Conservation (phyloP, 2,888 invertebrate genomes). For the Petrolisthes manimaculis region DNA sequence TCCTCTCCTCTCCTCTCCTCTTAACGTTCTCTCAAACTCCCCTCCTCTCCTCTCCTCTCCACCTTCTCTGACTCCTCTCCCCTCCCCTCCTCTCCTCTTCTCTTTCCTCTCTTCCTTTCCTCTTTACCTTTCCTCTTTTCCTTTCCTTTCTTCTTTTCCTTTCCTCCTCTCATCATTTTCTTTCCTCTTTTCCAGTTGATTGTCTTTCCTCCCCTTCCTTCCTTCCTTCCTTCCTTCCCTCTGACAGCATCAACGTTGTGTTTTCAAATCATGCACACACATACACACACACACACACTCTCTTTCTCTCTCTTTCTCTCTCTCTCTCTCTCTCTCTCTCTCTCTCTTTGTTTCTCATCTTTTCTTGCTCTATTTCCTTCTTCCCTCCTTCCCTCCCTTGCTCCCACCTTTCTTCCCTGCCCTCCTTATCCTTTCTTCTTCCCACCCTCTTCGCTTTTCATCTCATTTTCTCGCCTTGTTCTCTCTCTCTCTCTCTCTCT, state of each 20-base stretch:
- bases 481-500: background rate
- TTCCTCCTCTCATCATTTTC: background rate
- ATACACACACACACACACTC: no score
- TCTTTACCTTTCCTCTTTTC: background rate
- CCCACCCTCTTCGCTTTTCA: background rate
- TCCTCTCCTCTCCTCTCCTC: slow-evolving; percentile 4
- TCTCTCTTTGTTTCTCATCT: background rate
- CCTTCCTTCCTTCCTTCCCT: background rate
- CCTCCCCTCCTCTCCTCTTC: no score
- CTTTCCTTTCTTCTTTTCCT: background rate
- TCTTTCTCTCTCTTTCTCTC: background rate
- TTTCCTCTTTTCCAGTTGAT: background rate
- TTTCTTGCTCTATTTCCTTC: background rate
- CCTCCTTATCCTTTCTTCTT: background rate
- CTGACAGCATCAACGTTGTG: no score
- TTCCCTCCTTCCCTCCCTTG: background rate
- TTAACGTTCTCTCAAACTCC: background rate
- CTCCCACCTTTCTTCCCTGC: background rate
- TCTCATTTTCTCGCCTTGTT: background rate
- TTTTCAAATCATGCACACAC: background rate
- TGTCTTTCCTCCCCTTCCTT: background rate
- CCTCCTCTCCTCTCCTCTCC: background rate
- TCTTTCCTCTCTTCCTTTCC: background rate
- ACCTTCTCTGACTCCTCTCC: no score
- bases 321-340: background rate